phyloP scores from a whole-genome alignment of 2,888 invertebrate species.

The Aphidoletes aphidimyza region DNA sequence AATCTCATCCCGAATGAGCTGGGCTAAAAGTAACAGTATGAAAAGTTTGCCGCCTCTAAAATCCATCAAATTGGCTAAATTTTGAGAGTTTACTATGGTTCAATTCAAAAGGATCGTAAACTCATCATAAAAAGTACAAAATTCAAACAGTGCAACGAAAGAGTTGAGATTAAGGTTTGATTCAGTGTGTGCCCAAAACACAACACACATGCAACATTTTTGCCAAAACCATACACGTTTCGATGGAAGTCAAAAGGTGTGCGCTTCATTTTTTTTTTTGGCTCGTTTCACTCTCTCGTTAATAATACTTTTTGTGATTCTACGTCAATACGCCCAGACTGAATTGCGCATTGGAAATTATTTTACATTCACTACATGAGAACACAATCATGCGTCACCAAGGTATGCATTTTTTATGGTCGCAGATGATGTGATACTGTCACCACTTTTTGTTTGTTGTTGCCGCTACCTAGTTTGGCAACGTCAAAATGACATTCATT shows the following conservation, averaged over 20 bases:
- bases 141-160: too few relatives aligned
- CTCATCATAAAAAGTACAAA: too few relatives aligned
- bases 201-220: not conserved
- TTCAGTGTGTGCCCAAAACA: not conserved
- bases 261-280: not conserved
- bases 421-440: not conserved
- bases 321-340: not conserved
- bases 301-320: too few relatives aligned
- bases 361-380: not conserved
- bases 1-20: too few relatives aligned
- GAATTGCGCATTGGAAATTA: not conserved
- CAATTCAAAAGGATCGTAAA: too few relatives aligned
- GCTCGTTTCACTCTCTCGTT: not conserved
- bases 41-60: conserved; percentile 34
- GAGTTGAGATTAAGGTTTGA: too few relatives aligned
- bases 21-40: not conserved
- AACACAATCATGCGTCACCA: not conserved
- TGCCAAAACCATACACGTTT: conserved; percentile 6
- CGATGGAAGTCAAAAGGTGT: conserved; percentile 8
- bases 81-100: not conserved
- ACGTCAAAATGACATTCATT: not conserved
- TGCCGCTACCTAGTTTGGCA: not conserved
- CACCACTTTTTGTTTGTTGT: not conserved
- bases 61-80: not conserved
- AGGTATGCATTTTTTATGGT: conserved; percentile 1